Percentiles rank a stretch among this genome's conserved stretches.
Evolutionary conservation across 2,888 invertebrate genomes (phyloP).

Genomic region (Cantharis flavilabris): DNA sequence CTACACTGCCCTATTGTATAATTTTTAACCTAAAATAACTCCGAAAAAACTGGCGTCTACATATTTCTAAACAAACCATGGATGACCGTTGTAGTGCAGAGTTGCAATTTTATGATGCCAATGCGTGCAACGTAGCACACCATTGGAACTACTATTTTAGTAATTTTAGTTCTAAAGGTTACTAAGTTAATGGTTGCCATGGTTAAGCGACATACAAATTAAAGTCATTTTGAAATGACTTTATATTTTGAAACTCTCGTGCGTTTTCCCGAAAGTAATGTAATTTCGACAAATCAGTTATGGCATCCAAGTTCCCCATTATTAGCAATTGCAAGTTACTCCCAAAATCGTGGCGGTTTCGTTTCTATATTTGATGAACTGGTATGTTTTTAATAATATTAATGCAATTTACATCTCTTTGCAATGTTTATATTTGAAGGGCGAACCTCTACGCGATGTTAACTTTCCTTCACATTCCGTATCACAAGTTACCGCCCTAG

Average conservation of each 20-base stretch:
- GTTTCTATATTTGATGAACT: conserved; percentile 87
- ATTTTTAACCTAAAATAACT: not conserved
- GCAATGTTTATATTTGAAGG: conserved; percentile 57
- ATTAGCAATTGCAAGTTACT: conserved; percentile 84
- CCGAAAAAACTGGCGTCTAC: not conserved
- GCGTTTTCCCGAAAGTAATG: conserved; percentile 73
- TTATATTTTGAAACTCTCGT: conserved; percentile 84
- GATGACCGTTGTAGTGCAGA: not conserved
- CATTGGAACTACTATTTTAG: not conserved
- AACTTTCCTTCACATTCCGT: conserved; percentile 76
- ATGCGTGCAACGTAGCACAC: not conserved
- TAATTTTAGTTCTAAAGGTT: not conserved
- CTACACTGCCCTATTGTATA: not conserved
- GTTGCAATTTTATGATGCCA: not conserved
- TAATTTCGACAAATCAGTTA: conserved; percentile 78
- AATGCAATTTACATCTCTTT: not conserved
- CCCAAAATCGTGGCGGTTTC: conserved; percentile 86
- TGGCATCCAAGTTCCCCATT: conserved; percentile 85
- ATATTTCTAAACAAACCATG: not conserved
- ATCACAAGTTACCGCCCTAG: conserved; percentile 79
- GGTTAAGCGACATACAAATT: not conserved
- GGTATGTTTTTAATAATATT: conserved; percentile 57
- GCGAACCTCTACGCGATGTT: conserved; percentile 74
- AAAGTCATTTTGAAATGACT: conserved; percentile 67
- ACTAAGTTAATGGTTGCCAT: not conserved